phyloP scores from a whole-genome alignment of 2,888 invertebrate genomes.

The Andrena trimmerana region DNA sequence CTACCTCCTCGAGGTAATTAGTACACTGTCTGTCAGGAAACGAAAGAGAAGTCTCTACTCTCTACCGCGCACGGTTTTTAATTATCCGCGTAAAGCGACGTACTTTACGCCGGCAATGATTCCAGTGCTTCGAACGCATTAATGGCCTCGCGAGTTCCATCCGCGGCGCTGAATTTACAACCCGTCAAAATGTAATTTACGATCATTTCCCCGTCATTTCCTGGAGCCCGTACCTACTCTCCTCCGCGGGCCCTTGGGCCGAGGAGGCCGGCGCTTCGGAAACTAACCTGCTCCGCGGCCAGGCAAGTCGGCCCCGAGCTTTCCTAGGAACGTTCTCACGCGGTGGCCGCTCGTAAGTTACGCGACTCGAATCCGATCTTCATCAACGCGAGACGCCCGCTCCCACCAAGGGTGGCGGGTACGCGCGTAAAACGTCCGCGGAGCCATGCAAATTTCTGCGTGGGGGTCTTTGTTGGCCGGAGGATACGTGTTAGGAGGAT shows the following conservation, averaged over 20 bases:
- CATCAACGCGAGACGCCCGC: constrained; percentile 62
- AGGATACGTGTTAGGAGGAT: constrained; percentile 64
- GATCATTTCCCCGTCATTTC: constrained; percentile 17
- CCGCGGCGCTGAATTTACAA: constrained; percentile 27
- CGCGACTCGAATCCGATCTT: constrained; percentile 70
- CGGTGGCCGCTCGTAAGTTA: constrained; percentile 57
- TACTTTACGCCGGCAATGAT: neutral
- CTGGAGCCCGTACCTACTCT: neutral
- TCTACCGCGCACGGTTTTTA: constrained; percentile 6
- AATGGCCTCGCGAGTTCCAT: neutral
- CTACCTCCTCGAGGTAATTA: neutral
- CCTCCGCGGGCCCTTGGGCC: neutral
- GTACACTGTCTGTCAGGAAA: neutral
- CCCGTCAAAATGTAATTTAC: constrained; percentile 34
- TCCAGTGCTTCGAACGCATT: neutral
- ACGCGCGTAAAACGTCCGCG: constrained; percentile 63
- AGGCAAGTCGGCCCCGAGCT: constrained; percentile 1
- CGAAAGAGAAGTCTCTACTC: too few relatives aligned
- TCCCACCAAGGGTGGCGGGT: constrained; percentile 48
- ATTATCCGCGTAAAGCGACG: constrained; percentile 3
- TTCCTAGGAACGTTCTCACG: constrained; percentile 56
- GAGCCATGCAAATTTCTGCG: constrained; percentile 73
- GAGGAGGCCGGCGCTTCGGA: neutral
- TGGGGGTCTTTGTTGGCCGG: constrained; percentile 71
- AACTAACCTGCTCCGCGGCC: neutral